Base-by-base conservation (phyloP, 2,888 invertebrate species). In the Ophioninae sp. region DNA sequence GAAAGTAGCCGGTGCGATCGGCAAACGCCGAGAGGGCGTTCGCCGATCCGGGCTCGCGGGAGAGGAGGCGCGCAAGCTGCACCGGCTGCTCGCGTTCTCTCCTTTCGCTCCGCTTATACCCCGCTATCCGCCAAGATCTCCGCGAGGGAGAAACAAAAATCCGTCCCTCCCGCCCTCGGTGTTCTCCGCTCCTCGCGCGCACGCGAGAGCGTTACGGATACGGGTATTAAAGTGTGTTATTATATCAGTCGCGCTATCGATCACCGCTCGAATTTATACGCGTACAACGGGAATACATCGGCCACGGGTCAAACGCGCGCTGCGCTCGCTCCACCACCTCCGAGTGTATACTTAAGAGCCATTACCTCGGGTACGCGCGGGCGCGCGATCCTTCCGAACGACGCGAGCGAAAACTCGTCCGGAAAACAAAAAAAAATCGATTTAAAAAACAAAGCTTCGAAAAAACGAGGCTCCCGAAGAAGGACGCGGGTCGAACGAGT, bases 131-230 rank as follows among this genome's bases (percentile, higher is more conserved):
- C 86, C 87, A 86, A 79, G 88, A 89, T 91, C 91, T 90, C 89
- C 23, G 30, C 85, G 73, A 59, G 75, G 50, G 56, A 56, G 74
- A 57, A 41, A 10, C 73, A 69, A 44, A 73, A 62, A 50, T 64
- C 85, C 77, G 84, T 76, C 85, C 77, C 85, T 76, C 74, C 80
- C 82, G 82, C 81, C 81, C 81, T 77, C 83, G 30, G 3, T 2
- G 3, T 30, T 86, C 85, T 85, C 90, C 89, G 87, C 91, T 90
- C 91, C 91, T 89, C 91, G 92, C 92, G 92, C 92, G 92, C 92
- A 92, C 92, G 77, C 70, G 81, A 78, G 62, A 64, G 79, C 59
- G 62, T 7, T 44, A 70, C 61, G 73, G 79, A 82, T 84, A 82
- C 73, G 70, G 77, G 74, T 84, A 86, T 87, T 86, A 85, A 59